phyloP scores from a whole-genome alignment of 2,113 vertebrate genomes.

The Tursiops truncatus region DNA sequence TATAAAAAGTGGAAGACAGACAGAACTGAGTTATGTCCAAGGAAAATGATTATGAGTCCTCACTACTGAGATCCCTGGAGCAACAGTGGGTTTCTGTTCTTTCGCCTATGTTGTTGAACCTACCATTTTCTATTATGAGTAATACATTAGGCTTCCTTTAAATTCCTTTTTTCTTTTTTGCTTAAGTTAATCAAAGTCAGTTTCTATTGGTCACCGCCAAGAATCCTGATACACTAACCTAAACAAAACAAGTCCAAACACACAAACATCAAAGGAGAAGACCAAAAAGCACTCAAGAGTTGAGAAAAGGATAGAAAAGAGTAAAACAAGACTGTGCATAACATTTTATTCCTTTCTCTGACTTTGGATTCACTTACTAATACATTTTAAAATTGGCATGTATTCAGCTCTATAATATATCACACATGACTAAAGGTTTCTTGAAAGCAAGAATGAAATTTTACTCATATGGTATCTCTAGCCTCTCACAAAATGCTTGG shows the following conservation, averaged over 20 bases:
- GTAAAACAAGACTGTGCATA: background rate
- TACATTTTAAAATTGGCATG: background rate
- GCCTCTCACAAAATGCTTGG: background rate
- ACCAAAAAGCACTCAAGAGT: background rate
- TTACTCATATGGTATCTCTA: background rate
- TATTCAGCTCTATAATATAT: background rate
- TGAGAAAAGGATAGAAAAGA: background rate
- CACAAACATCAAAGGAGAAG: background rate
- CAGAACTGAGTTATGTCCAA: background rate
- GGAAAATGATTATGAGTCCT: background rate
- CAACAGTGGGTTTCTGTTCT: background rate
- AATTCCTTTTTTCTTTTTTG: background rate
- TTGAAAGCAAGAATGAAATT: background rate
- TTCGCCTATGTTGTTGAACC: background rate
- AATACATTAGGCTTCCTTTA: background rate
- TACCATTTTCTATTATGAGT: background rate
- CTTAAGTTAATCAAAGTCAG: background rate
- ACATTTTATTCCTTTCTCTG: background rate
- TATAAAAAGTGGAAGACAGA: background rate
- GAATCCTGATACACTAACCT: background rate
- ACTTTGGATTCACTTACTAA: background rate
- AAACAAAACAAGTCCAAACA: conserved; percentile 3
- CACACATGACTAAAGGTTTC: background rate
- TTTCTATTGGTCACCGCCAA: background rate
- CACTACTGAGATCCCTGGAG: background rate